Evolutionary conservation across 2,797 vertebrate genomes (phyloP).

Genomic region (Selene dorsalis): DNA sequence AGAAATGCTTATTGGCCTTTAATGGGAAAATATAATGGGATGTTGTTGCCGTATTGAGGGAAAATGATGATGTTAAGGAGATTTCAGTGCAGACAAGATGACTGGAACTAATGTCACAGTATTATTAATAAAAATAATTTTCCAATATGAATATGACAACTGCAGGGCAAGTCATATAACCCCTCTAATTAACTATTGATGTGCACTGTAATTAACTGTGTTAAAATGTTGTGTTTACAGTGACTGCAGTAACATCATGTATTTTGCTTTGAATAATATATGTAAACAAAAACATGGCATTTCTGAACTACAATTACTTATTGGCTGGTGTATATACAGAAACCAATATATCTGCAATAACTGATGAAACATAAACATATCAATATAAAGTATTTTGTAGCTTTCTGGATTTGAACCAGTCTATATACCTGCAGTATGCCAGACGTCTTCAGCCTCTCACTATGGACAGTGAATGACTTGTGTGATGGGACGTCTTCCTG

Average conservation of each 20-base stretch:
- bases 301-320: neutral
- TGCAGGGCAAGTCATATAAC: too few species aligned
- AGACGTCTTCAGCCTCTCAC: neutral
- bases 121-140: neutral
- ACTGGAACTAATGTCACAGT: neutral
- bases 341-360: neutral
- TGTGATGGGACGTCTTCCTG: constrained; percentile 15
- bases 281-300: too few species aligned
- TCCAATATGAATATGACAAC: too few species aligned
- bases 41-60: neutral
- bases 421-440: neutral
- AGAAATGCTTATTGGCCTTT: neutral
- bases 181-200: neutral
- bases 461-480: constrained; percentile 3
- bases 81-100: neutral
- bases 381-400: neutral
- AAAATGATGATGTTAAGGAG: neutral
- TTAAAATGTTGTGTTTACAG: neutral
- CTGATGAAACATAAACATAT: neutral
- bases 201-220: neutral
- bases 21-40: neutral
- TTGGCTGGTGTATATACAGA: neutral
- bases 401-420: neutral
- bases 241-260: neutral
- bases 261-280: neutral